phyloP scores from a whole-genome alignment of 2,888 invertebrate species.

The Eupithecia subfuscata region DNA sequence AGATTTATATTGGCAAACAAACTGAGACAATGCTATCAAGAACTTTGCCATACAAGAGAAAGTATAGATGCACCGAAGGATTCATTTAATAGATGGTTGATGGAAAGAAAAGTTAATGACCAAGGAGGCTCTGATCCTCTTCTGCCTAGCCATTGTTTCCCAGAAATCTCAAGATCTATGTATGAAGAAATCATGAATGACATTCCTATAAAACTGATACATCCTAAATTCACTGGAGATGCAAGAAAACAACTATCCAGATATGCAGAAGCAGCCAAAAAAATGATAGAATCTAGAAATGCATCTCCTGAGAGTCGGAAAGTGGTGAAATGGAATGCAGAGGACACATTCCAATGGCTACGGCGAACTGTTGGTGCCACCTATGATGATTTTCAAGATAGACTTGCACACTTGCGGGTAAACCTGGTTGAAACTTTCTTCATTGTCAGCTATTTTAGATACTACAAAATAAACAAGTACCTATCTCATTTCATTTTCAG shows the following conservation, averaged over 20 bases:
- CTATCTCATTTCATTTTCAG: slow-evolving; percentile 63
- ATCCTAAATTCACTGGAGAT: slow-evolving; percentile 97
- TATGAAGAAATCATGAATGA: slow-evolving; percentile 99
- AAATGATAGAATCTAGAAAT: slow-evolving; percentile 97
- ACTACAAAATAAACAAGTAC: background rate
- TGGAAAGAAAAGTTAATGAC: slow-evolving; percentile 97
- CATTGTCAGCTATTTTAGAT: background rate
- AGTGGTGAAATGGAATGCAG: slow-evolving; percentile 99
- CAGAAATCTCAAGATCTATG: slow-evolving; percentile 97
- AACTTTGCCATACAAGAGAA: slow-evolving; percentile 96
- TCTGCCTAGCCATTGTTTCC: slow-evolving; percentile 95
- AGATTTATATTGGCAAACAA: slow-evolving; percentile 93
- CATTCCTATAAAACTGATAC: slow-evolving; percentile 97
- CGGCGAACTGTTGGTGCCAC: slow-evolving; percentile 96
- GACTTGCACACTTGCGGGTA: slow-evolving; percentile 93
- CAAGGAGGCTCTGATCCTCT: slow-evolving; percentile 94
- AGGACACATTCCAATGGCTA: slow-evolving; percentile 98
- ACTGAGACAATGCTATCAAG: slow-evolving; percentile 95
- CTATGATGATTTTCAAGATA: slow-evolving; percentile 95
- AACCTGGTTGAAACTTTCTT: slow-evolving; percentile 14
- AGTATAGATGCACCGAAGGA: slow-evolving; percentile 98
- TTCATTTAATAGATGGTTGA: slow-evolving; percentile 97
- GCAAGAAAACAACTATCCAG: slow-evolving; percentile 96
- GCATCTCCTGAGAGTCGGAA: slow-evolving; percentile 97
- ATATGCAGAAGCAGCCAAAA: slow-evolving; percentile 98